Percentiles rank a stretch among this genome's conserved stretches.
These are phyloP conservation scores for Oxyruncus cristatus DNA, from an alignment of 2,113 vertebrate species.

Conservation along the genomic window DNA sequence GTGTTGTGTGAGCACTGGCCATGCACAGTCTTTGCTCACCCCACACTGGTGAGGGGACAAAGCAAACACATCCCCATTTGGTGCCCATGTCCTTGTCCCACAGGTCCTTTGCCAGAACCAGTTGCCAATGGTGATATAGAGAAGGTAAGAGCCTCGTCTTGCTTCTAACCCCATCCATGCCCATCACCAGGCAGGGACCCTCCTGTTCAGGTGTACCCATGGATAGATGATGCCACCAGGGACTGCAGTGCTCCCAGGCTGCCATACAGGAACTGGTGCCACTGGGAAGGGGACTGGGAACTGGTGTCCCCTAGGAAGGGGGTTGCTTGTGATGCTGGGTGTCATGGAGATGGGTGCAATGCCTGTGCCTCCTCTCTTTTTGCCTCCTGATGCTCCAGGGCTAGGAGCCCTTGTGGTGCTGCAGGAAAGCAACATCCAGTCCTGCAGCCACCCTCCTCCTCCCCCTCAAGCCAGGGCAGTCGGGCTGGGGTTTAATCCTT, in stretches of 20 bases:
- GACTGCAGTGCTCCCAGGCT: background rate
- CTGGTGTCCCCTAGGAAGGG: background rate
- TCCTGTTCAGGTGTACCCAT: background rate
- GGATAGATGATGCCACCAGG: background rate
- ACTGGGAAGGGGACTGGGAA: background rate
- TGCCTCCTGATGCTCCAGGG: background rate
- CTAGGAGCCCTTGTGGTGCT: background rate
- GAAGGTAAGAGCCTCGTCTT: conserved; percentile 78
- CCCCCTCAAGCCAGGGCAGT: background rate
- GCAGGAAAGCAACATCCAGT: background rate
- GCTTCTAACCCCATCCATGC: background rate
- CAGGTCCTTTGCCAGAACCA: conserved; percentile 87
- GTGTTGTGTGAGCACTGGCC: background rate
- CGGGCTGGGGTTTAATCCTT: conserved; percentile 22
- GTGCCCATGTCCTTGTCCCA: rapidly evolving
- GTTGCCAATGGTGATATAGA: conserved; percentile 83
- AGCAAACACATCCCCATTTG: background rate
- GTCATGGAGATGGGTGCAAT: background rate
- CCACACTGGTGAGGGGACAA: background rate
- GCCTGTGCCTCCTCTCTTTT: background rate
- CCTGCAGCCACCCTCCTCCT: background rate
- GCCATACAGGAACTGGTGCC: background rate
- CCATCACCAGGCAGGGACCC: background rate
- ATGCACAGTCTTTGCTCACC: background rate
- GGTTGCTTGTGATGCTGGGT: background rate